Evolutionary conservation across 2,797 vertebrate genomes (phyloP), one percentile per base, ranked within the genome.

Genomic region (Gymnodraco acuticeps): DNA sequence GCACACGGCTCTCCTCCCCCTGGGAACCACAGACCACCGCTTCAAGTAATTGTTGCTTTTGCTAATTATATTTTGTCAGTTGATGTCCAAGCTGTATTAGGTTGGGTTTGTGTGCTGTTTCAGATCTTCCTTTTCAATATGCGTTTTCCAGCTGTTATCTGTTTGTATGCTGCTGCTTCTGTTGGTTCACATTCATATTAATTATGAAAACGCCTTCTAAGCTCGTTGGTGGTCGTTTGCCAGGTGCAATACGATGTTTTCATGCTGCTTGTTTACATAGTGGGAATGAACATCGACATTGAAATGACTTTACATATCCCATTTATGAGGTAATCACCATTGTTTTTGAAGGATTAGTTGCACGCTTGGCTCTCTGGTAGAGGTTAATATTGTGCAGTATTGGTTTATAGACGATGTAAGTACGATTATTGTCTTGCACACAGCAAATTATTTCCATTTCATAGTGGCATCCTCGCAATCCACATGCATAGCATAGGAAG

Each of bases 141-240:
- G 15, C 48, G 10, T 64, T 10, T 14, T 69, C 71, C n/a, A 15
- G 58, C 55, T 50, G 53, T 16, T 61, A 2, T 63, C 27, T 80
- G 66, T 76, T 68, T 78, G 71, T 45, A 55, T 45, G 56, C 74
- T 60, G 79, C 65, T 77, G 72, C 67, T 70, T 73, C 68, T 48
- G 66, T 80, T 55, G 75, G 54, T 89, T 88, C 84, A 61, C 65
- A 10, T 82, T 76, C 50, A 72, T 64, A 73, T 74, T 82, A 70
- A 73, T 85, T 56, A 78, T 53, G 52, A 23, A 81, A 63, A 42
- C 53, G 41, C 38, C 17, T 45, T 0, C 45, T 78, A 51, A 68
- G 66, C 66, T 75, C 61, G 3, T 42, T 73, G 41, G 17, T 56
- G 55, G 51, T 52, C 10, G 46, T 80, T 77, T 77, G 79, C 75